Conservation (phyloP, 2,113 vertebrate species). For the Rhea pennata region DNA sequence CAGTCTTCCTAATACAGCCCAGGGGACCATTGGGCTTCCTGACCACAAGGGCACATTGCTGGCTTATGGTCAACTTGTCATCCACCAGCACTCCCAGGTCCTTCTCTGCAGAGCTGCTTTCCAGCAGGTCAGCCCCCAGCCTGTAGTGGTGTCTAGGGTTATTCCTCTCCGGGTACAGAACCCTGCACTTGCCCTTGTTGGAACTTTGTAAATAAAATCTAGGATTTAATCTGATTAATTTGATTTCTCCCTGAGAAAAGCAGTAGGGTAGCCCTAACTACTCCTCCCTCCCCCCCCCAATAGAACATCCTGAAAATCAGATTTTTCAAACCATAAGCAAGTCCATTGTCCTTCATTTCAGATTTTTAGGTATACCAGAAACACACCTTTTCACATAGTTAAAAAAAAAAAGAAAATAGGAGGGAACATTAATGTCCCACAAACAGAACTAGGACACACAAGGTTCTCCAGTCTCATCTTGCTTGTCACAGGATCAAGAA, state of each 20-base stretch:
- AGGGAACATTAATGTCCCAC: neutral
- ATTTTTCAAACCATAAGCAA: neutral
- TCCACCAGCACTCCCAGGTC: no score
- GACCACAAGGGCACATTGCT: no score
- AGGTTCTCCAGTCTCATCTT: neutral
- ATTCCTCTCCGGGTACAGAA: no score
- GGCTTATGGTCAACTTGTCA: no score
- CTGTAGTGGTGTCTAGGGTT: no score
- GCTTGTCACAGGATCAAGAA: neutral
- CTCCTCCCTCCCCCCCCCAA: neutral
- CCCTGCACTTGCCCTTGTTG: no score
- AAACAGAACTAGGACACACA: neutral
- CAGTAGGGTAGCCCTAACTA: accelerated
- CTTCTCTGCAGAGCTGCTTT: no score
- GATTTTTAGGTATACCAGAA: neutral
- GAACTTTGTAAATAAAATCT: neutral
- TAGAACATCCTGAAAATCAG: neutral
- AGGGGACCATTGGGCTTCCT: no score
- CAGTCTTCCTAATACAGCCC: no score
- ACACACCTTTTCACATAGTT: neutral
- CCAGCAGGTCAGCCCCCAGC: no score
- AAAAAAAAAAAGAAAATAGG: neutral
- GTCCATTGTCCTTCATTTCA: neutral
- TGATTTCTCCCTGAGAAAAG: neutral
- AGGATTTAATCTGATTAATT: neutral